Evolutionary conservation across 1,140 invertebrate species (phyloP), one percentile per base, ranked within the genome.

Genomic region (Babylonia areolata): DNA sequence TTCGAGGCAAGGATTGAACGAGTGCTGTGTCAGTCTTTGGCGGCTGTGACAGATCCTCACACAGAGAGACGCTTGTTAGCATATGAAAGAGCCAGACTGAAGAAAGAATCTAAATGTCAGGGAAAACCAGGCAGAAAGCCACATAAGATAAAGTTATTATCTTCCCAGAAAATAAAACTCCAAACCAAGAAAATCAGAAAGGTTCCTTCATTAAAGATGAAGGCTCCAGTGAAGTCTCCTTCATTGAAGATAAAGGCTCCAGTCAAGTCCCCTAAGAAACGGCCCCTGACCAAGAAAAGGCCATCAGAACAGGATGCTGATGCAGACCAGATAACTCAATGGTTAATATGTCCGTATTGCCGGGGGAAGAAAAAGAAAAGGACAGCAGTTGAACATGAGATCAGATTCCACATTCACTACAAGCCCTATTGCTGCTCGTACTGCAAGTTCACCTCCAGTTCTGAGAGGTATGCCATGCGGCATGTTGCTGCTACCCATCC

Each of bases 311-410:
- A 17, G 5, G 39, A 31, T 40, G 6, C 37, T n/a, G 31, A 28
- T 42, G 39, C 23, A 42, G 31, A 37, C n/a, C 37, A 31, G 39
- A 79, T 79, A 31, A n/a, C n/a, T n/a, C n/a, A n/a, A n/a, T 31
- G 5, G 35, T 15, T 79, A 15, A 79, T 79, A 39, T 79, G 78
- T 40, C 78, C 78, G 12, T 79, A 79, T 42, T 79, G 78, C 35
- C 1, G 78, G 42, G 39, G 40, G n/a, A 20, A 40, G 35, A 40
- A 46, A 31, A 79, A 42, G 78, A 20, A 1, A 28, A 31, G 39
- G 35, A 1, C 20, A 42, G 31, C 3, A 79, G 40, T 79, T 40
- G 39, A 79, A 40, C 3, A 11, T 42, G 78, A 79, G 31, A 79
- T 79, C 46, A 40, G 35, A 46, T 40, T 9, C n/a, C 78, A 79